Conservation (phyloP, 2,113 vertebrate species). For the Martes martes region DNA sequence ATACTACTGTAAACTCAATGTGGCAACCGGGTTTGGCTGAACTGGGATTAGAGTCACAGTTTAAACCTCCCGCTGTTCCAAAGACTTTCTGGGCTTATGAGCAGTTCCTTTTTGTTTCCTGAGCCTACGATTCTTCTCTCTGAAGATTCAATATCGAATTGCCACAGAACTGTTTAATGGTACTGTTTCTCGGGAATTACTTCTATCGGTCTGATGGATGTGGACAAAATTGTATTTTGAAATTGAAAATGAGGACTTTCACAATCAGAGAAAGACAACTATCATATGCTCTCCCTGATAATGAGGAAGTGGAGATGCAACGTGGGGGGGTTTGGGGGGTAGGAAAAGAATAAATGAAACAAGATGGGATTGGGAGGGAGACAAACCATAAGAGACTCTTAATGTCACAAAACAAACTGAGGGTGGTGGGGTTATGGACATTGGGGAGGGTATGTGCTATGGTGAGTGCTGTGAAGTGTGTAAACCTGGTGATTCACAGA, state of each 20-base stretch:
- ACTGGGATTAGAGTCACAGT: conserved; percentile 9
- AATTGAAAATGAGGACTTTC: conserved; percentile 3
- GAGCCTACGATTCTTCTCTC: not conserved
- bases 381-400: too few species aligned
- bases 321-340: too few species aligned
- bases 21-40: not conserved
- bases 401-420: too few species aligned
- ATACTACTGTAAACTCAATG: not conserved
- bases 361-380: too few species aligned
- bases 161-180: not conserved
- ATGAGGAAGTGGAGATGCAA: too few species aligned
- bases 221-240: not conserved
- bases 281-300: too few species aligned
- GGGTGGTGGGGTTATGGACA: too few species aligned
- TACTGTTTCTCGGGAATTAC: not conserved
- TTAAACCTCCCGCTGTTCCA: not conserved
- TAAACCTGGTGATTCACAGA: too few species aligned
- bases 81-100: not conserved
- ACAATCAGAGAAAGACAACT: too few species aligned
- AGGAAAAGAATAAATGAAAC: too few species aligned
- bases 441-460: too few species aligned
- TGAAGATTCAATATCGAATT: conserved; percentile 16
- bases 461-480: too few species aligned
- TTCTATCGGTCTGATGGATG: not conserved
- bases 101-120: not conserved